Conservation (phyloP, 2,113 vertebrate species). For the Raja brachyura region DNA sequence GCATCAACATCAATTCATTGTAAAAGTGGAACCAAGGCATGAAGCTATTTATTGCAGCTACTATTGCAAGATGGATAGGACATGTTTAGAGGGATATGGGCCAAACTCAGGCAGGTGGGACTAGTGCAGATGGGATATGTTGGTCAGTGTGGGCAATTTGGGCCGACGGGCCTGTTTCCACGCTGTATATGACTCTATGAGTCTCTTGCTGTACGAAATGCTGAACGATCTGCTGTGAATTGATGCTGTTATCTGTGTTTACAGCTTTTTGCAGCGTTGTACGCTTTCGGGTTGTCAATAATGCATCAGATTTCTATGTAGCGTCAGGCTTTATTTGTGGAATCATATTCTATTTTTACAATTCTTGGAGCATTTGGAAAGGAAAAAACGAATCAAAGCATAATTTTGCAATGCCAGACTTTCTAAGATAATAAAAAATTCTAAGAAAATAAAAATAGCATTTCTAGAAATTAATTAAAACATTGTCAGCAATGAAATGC, state of each 20-base stretch:
- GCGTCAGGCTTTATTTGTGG: neutral
- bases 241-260: neutral
- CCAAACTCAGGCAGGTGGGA: too few species aligned
- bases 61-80: too few species aligned
- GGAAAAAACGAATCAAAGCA: neutral
- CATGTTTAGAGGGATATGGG: too few species aligned
- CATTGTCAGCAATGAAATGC: neutral
- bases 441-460: neutral
- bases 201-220: neutral
- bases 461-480: conserved; percentile 17
- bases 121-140: too few species aligned
- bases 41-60: too few species aligned
- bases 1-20: neutral
- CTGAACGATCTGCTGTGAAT: neutral
- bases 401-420: neutral
- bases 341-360: neutral
- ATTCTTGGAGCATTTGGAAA: neutral
- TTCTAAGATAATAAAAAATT: neutral
- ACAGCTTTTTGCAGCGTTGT: neutral
- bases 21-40: neutral
- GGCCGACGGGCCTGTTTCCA: too few species aligned
- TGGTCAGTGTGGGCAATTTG: too few species aligned
- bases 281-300: neutral
- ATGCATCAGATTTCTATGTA: neutral
- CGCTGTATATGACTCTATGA: too few species aligned